phyloP scores from a whole-genome alignment of 2,888 invertebrate species.

The Odontocerum albicorne region DNA sequence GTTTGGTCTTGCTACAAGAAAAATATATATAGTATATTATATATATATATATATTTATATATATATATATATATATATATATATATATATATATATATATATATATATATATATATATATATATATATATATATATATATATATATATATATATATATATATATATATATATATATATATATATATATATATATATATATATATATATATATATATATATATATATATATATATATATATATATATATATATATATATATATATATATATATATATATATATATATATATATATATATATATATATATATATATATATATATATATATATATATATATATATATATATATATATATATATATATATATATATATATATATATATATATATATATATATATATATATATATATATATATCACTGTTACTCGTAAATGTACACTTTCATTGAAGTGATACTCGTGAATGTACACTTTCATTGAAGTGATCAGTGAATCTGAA shows the following conservation, averaged over 20 bases:
- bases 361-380: too few relatives aligned
- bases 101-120: neutral
- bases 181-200: neutral
- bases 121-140: neutral
- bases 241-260: neutral
- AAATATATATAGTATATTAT: neutral
- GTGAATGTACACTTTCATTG: too few relatives aligned
- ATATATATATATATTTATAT: neutral
- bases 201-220: neutral
- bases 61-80: neutral
- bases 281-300: neutral
- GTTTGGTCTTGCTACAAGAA: too few relatives aligned
- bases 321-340: neutral
- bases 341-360: too few relatives aligned
- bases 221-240: neutral
- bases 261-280: neutral
- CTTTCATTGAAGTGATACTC: too few relatives aligned
- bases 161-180: neutral
- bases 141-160: neutral
- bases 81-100: neutral
- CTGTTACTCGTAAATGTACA: too few relatives aligned
- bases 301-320: neutral
- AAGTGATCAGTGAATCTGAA: too few relatives aligned
- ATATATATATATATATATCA: too few relatives aligned
- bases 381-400: too few relatives aligned